Base-by-base conservation (phyloP, 2,888 invertebrate genomes). In the Tribolium freemani region DNA sequence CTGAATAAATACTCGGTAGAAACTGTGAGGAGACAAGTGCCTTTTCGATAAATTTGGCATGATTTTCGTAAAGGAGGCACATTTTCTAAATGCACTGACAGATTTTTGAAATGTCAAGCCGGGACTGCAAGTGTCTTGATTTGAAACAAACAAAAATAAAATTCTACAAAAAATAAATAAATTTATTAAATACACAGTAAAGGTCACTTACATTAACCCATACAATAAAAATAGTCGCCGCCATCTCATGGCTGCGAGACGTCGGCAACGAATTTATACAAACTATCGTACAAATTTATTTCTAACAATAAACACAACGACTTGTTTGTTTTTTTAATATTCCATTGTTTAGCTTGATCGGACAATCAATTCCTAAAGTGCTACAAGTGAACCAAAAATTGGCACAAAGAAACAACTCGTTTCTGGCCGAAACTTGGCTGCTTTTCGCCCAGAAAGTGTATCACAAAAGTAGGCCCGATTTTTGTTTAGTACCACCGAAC, bases 371-470 rank as follows among this genome's bases (percentile, higher is more conserved):
- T 73, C 75, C 75, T 58, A 68, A 69, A 69, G 75, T 75, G 75
- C 75, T 73, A 75, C 57, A 5, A 16, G 10, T n/a, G 44, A 50
- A 63, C 5, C 8, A 13, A 20, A 66, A 71, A 70, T 73, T 73
- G 73, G 73, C 73, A 73, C 73, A 60, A 57, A 5, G 38, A 72
- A 56, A 58, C 26, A 30, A 64, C 57, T 56, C 48, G 57, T 21
- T 67, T 26, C 26, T 26, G 44, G 50, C 78, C 77, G 75, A 78
- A 79, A 80, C 77, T 80, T 82, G 81, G 82, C 82, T 81, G 83
- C 5, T 74, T 79, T 81, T 82, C 78, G 72, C 68, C 71, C 72
- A 69, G 78, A 77, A 50, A 38, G 21, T 38, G 58, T 75, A 78
- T 77, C 77, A 74, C 75, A 75, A 77, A 77, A 75, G 58, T 77